Conservation (phyloP, 2,113 vertebrate species). For the Xyrauchen texanus region DNA sequence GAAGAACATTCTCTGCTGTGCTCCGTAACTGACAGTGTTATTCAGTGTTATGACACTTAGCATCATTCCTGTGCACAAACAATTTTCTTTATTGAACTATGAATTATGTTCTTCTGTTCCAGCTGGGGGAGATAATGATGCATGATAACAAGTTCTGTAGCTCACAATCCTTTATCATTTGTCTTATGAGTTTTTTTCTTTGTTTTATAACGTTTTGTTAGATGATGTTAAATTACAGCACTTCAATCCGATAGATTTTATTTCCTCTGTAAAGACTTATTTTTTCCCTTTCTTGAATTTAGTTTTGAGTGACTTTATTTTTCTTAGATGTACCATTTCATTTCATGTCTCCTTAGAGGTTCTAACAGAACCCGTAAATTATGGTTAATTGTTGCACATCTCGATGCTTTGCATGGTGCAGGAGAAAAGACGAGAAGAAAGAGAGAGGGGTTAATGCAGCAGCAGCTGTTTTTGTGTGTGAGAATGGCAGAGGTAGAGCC, state of each 20-base stretch:
- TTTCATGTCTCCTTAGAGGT: constrained; percentile 47
- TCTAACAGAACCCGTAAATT: constrained; percentile 48
- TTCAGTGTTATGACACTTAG: constrained; percentile 78
- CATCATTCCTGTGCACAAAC: constrained; percentile 75
- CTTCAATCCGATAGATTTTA: constrained; percentile 54
- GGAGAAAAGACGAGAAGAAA: constrained; percentile 74
- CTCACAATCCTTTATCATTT: constrained; percentile 75
- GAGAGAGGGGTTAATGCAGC: constrained; percentile 72
- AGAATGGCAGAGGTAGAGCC: constrained; percentile 59
- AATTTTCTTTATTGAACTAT: constrained; percentile 64
- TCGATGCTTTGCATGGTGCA: constrained; percentile 65
- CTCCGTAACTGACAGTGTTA: constrained; percentile 75
- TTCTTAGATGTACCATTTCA: constrained; percentile 2
- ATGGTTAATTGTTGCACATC: constrained; percentile 82
- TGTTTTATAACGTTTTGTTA: constrained; percentile 9
- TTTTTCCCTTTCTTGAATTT: neutral
- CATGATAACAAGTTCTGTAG: constrained; percentile 74
- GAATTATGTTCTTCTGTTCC: constrained; percentile 60
- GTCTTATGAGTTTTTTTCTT: constrained; percentile 66
- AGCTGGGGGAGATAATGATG: constrained; percentile 72
- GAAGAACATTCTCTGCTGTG: constrained; percentile 69
- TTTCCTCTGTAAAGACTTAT: neutral
- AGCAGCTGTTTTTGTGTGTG: constrained; percentile 60
- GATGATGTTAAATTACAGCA: constrained; percentile 69
- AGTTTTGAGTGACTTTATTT: constrained; percentile 33